Base-by-base conservation (phyloP, 2,113 vertebrate species). In the Bubalus kerabau region DNA sequence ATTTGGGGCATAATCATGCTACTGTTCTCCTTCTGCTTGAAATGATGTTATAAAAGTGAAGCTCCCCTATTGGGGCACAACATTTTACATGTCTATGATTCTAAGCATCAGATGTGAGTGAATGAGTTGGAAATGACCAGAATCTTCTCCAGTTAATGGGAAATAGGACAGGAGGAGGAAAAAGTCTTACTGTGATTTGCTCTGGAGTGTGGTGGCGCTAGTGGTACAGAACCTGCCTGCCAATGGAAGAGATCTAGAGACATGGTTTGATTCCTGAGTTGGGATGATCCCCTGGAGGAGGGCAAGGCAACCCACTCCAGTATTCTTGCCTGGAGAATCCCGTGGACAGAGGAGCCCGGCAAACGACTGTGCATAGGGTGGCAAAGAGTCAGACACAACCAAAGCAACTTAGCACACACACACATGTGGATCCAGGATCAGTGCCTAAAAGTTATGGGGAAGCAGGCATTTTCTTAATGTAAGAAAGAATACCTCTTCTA, bases 1-100 rank as follows among this genome's bases (percentile, higher is more conserved):
- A 40, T 1, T 36, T 14, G 5, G 60, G 24, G 21, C 19, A 7
- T 15, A 9, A 0, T 59, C 26, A 5, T 32, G 10, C 28, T 7
- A 26, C 43, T 43, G 32, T 19, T 60, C 32, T 57, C 59, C 40
- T 64, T 32, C 36, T 16, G 1, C 3, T 19, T 24, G 90, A 88
- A 54, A 43, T 23, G 54, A 62, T 23, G 17, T 57, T 59, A 19
- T n/a, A 1, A 86, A 40, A 82, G 43, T 5, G 50, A 82, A 67
- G 71, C 46, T 40, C 19, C 8, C 26, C 17, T 16, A 0, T 23
- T 16, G 30, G 30, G 5, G 5, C 10, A 21, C 48, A 5, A 16
- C 15, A 3, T n/a, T 87, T 56, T 28, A 0, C 23, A 43, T 1
- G 7, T 23, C 30, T 64, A 7, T 64, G 57, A 16, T 90, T 83